A percentile compares a stretch with the other conserved stretches of the same genome.
These are phyloP conservation scores for Lordiphosa mommai DNA, from an alignment of 1,140 invertebrate species.

Conservation along the genomic window DNA sequence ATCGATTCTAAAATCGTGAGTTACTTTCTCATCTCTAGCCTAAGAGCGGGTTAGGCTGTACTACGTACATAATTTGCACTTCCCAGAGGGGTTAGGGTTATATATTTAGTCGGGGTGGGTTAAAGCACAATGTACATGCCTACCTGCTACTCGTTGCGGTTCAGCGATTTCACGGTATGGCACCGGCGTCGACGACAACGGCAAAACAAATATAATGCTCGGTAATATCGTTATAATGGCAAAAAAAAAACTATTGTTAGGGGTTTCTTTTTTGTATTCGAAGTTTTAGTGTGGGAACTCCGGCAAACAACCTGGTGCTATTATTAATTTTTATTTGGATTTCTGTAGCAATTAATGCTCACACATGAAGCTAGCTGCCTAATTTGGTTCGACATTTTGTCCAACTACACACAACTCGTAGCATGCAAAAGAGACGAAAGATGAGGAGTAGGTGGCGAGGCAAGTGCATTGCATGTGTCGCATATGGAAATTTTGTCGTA, in stretches of 20 bases:
- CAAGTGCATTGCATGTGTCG: slow-evolving; percentile 49
- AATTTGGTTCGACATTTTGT: slow-evolving; percentile 21
- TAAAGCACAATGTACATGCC: slow-evolving; percentile 9
- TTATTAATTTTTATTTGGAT: slow-evolving; percentile 58
- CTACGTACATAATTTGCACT: slow-evolving; percentile 22
- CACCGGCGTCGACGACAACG: slow-evolving; percentile 30
- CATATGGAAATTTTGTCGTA: slow-evolving; percentile 59
- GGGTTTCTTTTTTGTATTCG: slow-evolving; percentile 18
- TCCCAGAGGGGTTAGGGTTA: slow-evolving; percentile 15
- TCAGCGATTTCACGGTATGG: slow-evolving; percentile 66
- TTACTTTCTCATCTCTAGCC: no score
- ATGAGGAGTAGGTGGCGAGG: not conserved
- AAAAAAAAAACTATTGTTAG: slow-evolving; percentile 10
- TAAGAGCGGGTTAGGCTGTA: slow-evolving; percentile 37
- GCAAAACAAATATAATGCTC: slow-evolving; percentile 66
- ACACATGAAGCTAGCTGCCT: slow-evolving; percentile 27
- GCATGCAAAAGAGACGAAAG: slow-evolving; percentile 8
- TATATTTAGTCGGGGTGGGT: slow-evolving; percentile 28
- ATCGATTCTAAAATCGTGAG: no score
- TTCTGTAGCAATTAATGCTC: slow-evolving; percentile 41
- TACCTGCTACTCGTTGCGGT: slow-evolving; percentile 49
- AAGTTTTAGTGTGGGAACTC: slow-evolving; percentile 52
- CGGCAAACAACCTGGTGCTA: slow-evolving; percentile 24
- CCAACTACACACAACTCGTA: not conserved
- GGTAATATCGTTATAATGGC: slow-evolving; percentile 50